Evolutionary conservation across 2,113 vertebrate genomes (phyloP).

Genomic region (Corynorhinus townsendii): DNA sequence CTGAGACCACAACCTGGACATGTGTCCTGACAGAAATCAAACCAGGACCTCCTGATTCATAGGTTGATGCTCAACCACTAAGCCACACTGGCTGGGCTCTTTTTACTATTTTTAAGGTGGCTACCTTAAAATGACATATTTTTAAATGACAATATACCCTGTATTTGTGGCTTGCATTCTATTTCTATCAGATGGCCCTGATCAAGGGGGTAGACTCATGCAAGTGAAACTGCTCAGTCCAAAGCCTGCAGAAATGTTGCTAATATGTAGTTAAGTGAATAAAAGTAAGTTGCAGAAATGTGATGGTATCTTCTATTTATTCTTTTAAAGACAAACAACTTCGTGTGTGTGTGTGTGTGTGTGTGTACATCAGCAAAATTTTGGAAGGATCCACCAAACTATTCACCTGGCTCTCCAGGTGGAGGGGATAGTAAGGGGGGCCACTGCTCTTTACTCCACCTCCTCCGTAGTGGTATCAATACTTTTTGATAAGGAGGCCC

Average conservation of each 20-base stretch:
- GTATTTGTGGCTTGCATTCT: neutral
- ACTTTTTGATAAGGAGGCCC: neutral
- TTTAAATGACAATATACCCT: too few relatives aligned
- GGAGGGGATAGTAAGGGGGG: neutral
- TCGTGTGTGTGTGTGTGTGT: neutral
- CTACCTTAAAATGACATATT: neutral
- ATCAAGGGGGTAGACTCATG: neutral
- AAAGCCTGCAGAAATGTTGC: neutral
- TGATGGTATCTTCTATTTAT: neutral
- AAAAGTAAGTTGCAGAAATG: neutral
- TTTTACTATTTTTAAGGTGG: neutral
- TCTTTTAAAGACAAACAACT: neutral
- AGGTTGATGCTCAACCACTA: too few relatives aligned
- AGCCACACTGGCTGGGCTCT: neutral
- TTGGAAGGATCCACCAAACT: neutral
- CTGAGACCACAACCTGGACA: too few relatives aligned
- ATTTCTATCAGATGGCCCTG: neutral
- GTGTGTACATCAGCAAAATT: neutral
- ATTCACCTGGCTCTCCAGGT: neutral
- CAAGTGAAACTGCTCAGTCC: neutral
- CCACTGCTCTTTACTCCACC: neutral
- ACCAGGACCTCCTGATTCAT: too few relatives aligned
- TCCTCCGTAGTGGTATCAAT: neutral
- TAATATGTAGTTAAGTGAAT: neutral
- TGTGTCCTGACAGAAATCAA: too few relatives aligned